Percentiles rank a stretch among this genome's conserved stretches.
Evolutionary conservation across 2,797 vertebrate genomes (phyloP).

Genomic region (Phaenicophaeus curvirostris): DNA sequence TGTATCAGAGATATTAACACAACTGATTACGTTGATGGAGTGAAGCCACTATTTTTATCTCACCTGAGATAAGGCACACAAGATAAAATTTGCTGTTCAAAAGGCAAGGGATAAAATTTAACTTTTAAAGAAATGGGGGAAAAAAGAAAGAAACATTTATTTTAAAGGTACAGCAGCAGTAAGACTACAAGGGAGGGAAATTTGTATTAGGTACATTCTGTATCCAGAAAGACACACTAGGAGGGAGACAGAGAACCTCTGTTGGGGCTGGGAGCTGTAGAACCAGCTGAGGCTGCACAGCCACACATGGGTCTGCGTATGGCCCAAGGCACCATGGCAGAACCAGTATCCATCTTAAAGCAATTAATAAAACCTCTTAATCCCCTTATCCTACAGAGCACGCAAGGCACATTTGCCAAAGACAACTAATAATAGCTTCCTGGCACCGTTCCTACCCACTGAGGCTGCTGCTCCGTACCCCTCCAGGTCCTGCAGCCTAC

Average conservation of each 20-base stretch:
- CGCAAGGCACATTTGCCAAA: neutral
- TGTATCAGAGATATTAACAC: slow-evolving; percentile 44
- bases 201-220: neutral
- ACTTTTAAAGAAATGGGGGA: neutral
- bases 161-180: slow-evolving; percentile 5
- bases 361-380: neutral
- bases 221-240: neutral
- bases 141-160: neutral
- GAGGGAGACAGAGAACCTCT: neutral
- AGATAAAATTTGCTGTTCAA: slow-evolving; percentile 11
- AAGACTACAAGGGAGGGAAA: neutral
- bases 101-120: neutral
- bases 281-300: neutral
- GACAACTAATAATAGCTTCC: neutral
- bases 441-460: accelerated
- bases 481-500: neutral
- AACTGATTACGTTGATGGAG: slow-evolving; percentile 41
- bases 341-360: neutral
- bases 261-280: neutral
- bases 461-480: accelerated
- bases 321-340: neutral
- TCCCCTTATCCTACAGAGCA: neutral
- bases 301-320: neutral
- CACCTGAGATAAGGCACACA: slow-evolving; percentile 30
- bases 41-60: slow-evolving; percentile 56